Evolutionary conservation across 2,797 vertebrate genomes (phyloP).

Genomic region (Alcedo quadribrachys): DNA sequence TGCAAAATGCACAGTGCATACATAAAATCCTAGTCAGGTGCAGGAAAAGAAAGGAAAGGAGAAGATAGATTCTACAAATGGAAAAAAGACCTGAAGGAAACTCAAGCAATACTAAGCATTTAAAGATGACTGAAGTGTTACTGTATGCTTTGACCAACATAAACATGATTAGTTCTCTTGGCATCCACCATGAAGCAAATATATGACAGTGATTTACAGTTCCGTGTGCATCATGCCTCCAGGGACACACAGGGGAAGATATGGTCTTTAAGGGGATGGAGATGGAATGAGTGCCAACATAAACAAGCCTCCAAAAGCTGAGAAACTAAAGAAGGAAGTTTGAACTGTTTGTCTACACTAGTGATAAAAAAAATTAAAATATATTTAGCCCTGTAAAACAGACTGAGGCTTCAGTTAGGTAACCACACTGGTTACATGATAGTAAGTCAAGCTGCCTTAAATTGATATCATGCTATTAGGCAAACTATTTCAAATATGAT

Average conservation of each 20-base stretch:
- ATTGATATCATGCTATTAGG: background rate
- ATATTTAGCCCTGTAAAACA: background rate
- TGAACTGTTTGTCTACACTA: background rate
- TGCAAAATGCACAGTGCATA: background rate
- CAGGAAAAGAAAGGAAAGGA: background rate
- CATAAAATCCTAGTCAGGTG: background rate
- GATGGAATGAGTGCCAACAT: background rate
- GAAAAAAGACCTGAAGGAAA: background rate
- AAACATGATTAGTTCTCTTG: background rate
- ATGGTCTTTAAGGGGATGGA: background rate
- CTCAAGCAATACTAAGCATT: background rate
- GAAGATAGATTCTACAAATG: background rate
- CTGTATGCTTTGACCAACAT: background rate
- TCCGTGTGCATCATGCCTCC: background rate
- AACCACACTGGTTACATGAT: background rate
- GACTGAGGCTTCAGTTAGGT: background rate
- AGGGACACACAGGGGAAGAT: background rate
- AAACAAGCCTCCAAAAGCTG: background rate
- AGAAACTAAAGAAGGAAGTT: background rate
- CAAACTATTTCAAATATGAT: rapidly evolving
- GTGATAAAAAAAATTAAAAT: background rate
- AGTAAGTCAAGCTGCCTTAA: background rate
- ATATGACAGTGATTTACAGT: background rate
- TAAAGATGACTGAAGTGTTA: background rate
- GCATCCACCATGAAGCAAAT: background rate